phyloP scores from a whole-genome alignment of 2,113 vertebrate genomes.

The Brevimyrus niger region DNA sequence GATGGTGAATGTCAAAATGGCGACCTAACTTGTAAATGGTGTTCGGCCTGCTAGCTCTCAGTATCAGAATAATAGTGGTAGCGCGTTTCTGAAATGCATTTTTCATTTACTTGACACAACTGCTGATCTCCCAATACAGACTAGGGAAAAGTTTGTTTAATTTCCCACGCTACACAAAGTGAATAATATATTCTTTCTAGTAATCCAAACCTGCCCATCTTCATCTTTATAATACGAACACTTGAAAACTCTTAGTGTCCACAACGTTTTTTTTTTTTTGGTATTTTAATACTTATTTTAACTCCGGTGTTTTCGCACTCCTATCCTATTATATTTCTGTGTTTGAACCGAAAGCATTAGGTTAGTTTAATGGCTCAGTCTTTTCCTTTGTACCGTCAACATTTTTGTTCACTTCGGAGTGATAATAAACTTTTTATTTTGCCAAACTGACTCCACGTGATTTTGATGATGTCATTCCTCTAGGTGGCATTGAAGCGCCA shows the following conservation, averaged over 20 bases:
- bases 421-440: background rate
- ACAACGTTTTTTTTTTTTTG: background rate
- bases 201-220: background rate
- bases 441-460: background rate
- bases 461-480: constrained; percentile 2
- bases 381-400: background rate
- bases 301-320: background rate
- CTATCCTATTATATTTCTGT: background rate
- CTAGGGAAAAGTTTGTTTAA: background rate
- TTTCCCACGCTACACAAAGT: background rate
- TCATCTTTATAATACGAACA: background rate
- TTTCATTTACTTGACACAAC: background rate
- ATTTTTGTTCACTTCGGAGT: background rate
- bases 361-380: background rate
- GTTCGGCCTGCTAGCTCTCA: background rate
- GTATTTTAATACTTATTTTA: background rate
- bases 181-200: background rate
- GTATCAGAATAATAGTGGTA: background rate
- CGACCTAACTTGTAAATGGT: background rate
- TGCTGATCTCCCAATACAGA: background rate
- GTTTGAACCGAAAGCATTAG: background rate
- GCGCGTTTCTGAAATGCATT: background rate
- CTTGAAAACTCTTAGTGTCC: background rate
- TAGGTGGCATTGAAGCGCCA: constrained; percentile 17
- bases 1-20: background rate